These are phyloP conservation scores for Tinea trinotella DNA, from an alignment of 2,888 invertebrate species.

Conservation along the genomic window DNA sequence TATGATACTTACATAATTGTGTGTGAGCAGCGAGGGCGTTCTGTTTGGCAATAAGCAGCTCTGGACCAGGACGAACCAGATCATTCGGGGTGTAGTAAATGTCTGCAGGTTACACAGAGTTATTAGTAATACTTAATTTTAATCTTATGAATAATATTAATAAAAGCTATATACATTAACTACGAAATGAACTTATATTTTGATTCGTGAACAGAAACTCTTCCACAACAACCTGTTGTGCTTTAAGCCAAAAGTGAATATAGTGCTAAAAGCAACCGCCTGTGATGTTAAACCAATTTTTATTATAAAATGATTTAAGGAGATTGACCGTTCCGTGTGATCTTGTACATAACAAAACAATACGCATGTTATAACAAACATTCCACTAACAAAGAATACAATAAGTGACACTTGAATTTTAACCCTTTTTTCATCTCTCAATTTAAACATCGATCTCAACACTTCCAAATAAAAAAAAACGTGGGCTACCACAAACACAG, in stretches of 20 bases:
- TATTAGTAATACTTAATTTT: not conserved
- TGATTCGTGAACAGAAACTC: not conserved
- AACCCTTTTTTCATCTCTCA: not conserved
- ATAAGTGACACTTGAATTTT: not conserved
- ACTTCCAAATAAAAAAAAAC: conserved; percentile 3
- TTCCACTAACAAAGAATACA: not conserved
- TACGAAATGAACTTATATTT: not conserved
- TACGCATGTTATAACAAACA: conserved; percentile 1
- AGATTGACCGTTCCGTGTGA: not conserved
- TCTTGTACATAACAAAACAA: conserved; percentile 5
- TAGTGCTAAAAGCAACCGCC: not conserved
- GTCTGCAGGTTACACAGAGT: conserved; percentile 2
- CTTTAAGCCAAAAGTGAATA: not conserved
- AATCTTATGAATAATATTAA: not conserved
- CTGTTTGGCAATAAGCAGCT: conserved; percentile 59
- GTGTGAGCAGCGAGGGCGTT: conserved; percentile 62
- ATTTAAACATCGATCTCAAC: not conserved
- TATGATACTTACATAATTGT: conserved; percentile 58
- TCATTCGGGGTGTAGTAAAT: conserved; percentile 4
- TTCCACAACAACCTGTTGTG: not conserved
- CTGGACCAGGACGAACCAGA: conserved; percentile 43
- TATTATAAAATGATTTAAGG: not conserved
- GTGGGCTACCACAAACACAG: not conserved
- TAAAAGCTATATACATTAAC: not conserved
- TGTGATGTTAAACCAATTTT: not conserved